phyloP scores from a whole-genome alignment of 2,888 invertebrate genomes.

The Caenorhabditis sp. region DNA sequence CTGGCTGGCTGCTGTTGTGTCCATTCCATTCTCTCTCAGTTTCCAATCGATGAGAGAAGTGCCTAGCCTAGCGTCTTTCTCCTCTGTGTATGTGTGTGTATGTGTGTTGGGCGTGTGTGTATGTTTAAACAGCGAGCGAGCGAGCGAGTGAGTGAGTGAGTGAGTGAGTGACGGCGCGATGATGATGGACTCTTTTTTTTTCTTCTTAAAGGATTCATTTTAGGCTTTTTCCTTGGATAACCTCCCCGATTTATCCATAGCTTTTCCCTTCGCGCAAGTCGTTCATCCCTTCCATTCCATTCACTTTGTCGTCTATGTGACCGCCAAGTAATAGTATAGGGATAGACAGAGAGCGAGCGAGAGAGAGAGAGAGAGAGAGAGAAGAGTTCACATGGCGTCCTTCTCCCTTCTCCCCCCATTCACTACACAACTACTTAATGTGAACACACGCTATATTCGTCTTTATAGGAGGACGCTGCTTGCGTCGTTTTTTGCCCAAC shows the following conservation, averaged over 20 bases:
- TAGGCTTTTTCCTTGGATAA: no score
- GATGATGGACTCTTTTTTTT: neutral
- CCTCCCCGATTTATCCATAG: no score
- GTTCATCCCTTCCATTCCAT: no score
- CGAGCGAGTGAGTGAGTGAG: neutral
- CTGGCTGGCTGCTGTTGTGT: neutral
- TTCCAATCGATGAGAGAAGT: neutral
- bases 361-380: neutral
- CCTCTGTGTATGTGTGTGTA: neutral
- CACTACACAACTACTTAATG: neutral
- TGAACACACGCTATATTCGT: no score
- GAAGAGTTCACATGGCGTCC: neutral
- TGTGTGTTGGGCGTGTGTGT: neutral
- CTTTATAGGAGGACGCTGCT: no score
- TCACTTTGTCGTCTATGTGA: neutral
- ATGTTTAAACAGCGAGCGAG: neutral
- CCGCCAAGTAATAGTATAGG: neutral
- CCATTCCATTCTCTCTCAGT: neutral
- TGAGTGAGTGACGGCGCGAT: no score
- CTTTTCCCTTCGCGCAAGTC: no score
- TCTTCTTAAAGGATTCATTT: no score
- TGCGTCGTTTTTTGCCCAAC: no score
- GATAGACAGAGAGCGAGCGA: neutral
- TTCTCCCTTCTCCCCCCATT: neutral
- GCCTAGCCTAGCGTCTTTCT: neutral